Evolutionary conservation across 2,113 vertebrate species (phyloP), one percentile per base, ranked within the genome.

Genomic region (Macquaria ambigua): DNA sequence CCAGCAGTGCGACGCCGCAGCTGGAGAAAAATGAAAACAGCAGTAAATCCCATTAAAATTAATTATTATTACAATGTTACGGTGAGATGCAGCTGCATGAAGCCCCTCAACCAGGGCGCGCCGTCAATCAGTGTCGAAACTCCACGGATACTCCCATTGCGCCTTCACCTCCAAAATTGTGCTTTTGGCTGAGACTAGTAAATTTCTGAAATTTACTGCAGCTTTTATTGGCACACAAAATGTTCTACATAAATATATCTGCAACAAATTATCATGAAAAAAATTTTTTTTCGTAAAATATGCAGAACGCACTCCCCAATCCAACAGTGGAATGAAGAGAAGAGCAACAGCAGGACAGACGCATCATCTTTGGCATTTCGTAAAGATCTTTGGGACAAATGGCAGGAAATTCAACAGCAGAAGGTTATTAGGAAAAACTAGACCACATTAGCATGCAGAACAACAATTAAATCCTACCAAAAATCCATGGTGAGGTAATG

Each of bases 401-500:
- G 20, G 28, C 4, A 70, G 41, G 2, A 72, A 50, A 77, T 55
- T 83, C 8, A 31, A 21, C 31, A 0, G 53, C 73, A 12, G 31
- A 37, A 41, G 12, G 41, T 43, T 43, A 16, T 55, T 0, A 50
- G 2, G 14, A 23, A 53, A 61, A 66, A 31, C 58, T 8, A 15
- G 12, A 15, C 0, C 11, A 58, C 16, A 0, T 56, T 12, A 69
- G 4, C 77, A 74, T 59, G 77, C 52, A 87, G 43, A 76, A 64
- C 10, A 83, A 84, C 4, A 77, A 25, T 64, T 25, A 18, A 74
- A 75, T 87, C 92, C 88, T 93, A 93, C 92, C 92, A 15, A 85
- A 67, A 23, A 80, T 90, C 88, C 87, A 68, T 20, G 86, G 56
- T 73, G 82, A 88, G 77, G 86, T 46, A 12, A 72, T 25, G 83